Evolutionary conservation across 2,113 vertebrate species (phyloP), one percentile per base, ranked within the genome.

Genomic region (Dermatemys mawii): DNA sequence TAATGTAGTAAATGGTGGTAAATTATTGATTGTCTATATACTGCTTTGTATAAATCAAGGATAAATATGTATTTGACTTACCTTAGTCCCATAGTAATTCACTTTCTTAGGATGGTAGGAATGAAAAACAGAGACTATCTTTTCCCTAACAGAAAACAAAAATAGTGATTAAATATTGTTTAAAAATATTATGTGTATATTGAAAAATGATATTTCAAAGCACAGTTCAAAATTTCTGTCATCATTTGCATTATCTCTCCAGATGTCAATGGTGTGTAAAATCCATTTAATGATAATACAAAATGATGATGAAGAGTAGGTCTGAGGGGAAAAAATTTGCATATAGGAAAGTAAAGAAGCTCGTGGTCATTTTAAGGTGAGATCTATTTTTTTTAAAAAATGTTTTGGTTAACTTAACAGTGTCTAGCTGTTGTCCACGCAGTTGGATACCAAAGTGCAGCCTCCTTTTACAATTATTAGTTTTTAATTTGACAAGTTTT

Each of bases 41-140:
- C 60, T 12, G 46, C 19, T 96, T 89, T 93, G 12, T 93, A 86
- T 38, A 89, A 84, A 89, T 93, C 70, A 60, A 75, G 55, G 53
- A 35, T 73, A 67, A 89, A 63, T 84, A 35, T 49, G 13, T 83
- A n/a, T 78, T 90, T 93, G 46, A 17, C n/a, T 12, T 63, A 78
- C n/a, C 48, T 14, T 60, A n/a, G 78, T 60, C 63, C 12, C 35
- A 60, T 22, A 54, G 48, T 41, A 90, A 76, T 87, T 89, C 81
- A 26, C 10, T 22, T 90, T 54, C 14, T 24, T 19, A 50, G 38
- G 73, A 76, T 81, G 35, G 29, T 81, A 73, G 12, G 9, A 78
- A 67, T 93, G 78, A 82, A 88, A 90, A 84, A 92, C 63, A 54
- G 54, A 90, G 27, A 21, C 48, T 75, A 51, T 60, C 75, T 95